Evolutionary conservation across 1,140 invertebrate genomes (phyloP), one percentile per base, ranked within the genome.

Genomic region (Aculops lycopersici): DNA sequence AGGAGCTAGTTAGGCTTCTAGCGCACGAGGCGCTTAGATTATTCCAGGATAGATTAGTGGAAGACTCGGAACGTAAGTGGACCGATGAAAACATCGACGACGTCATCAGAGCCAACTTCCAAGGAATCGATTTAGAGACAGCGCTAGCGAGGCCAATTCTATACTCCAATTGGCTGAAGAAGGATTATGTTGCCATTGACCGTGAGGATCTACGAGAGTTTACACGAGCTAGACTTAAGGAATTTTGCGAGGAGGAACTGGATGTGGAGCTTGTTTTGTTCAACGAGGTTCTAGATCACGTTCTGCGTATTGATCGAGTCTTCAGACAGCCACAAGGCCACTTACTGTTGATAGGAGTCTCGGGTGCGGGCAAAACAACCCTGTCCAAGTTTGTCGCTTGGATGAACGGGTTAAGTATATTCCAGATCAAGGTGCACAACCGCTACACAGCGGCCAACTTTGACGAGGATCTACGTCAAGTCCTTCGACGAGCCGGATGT

Each of bases 371-470:
- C 41, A 98, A 98, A 62, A 98, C 92, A 1, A 98, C 90, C 13
- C 65, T 97, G 39, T 95, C 86, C 5, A 64, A 90, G 45, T 98
- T 98, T 59, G 92, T 98, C 19, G 90, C 92, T 37, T 98, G 92
- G 86, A 92, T 98, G 74, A 98, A 98, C 61, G 92, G 90, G 19
- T 63, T 97, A 2, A 81, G 75, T 43, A 86, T 97, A 14, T 95
- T 95, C 66, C 90, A 92, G 63, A 88, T 90, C 42, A 83, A 83
- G 61, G 70, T 95, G 0, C 90, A 98, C 59, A 97, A 95, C 56
- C 95, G 95, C 63, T 98, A 98, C 53, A 88, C 81, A 3, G 81
- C 76, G 20, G 76, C 79, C 51, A 88, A 98, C 60, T 98, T 98
- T 58, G 92, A 98, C 60, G 90, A 98, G 60, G 92, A 98, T 61